Percentiles rank a stretch among this genome's conserved stretches.
Conservation (phyloP, 2,797 vertebrate species). For the Rhinichthys osculus region DNA sequence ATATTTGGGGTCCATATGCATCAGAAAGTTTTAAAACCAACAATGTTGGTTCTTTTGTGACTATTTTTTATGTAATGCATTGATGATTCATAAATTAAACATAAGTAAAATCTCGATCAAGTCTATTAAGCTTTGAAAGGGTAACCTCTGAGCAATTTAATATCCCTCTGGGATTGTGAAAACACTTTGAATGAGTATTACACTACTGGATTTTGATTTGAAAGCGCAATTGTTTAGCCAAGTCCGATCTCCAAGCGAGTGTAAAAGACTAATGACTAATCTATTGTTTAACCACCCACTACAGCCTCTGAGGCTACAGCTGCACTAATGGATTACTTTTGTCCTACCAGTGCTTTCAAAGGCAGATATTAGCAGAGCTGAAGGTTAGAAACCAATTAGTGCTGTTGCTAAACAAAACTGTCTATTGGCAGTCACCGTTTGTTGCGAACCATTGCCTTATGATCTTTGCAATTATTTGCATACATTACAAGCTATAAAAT, state of each 20-base stretch:
- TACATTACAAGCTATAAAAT: constrained; percentile 16
- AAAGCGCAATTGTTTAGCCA: constrained; percentile 11
- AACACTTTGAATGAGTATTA: constrained; percentile 32
- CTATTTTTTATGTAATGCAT: neutral
- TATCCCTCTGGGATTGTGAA: constrained; percentile 3
- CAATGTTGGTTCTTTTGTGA: neutral
- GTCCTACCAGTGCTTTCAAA: constrained; percentile 70
- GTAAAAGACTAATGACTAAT: constrained; percentile 53
- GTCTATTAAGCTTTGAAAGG: neutral
- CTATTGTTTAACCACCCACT: constrained; percentile 53
- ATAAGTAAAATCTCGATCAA: neutral
- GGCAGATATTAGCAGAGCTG: constrained; percentile 50
- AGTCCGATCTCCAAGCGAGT: neutral
- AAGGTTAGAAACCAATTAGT: constrained; percentile 67
- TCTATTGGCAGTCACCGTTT: constrained; percentile 61
- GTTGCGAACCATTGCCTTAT: constrained; percentile 31
- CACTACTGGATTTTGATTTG: constrained; percentile 16
- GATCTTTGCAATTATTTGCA: constrained; percentile 34
- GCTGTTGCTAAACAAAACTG: constrained; percentile 62
- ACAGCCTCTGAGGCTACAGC: constrained; percentile 50
- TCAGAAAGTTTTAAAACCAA: neutral
- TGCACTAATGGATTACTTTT: constrained; percentile 53
- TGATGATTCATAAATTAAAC: constrained; percentile 8
- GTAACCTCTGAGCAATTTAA: constrained; percentile 3
- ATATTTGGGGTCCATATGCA: neutral